Percentiles rank a stretch among this genome's conserved stretches.
phyloP scores from a whole-genome alignment of 1,140 invertebrate species.

The Macrostomum lignano region DNA sequence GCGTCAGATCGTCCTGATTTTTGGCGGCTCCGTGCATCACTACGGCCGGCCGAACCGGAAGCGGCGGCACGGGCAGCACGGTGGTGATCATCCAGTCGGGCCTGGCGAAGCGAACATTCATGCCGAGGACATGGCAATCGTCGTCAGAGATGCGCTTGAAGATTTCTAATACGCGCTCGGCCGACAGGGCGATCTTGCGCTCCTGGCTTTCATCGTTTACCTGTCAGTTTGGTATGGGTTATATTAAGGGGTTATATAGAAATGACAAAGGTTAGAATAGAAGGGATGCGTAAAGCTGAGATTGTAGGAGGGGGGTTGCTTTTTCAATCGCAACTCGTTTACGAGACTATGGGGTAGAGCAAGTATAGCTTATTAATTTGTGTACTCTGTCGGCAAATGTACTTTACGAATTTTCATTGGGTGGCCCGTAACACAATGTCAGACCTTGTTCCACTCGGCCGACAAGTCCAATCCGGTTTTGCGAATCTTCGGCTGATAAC shows the following conservation, averaged over 20 bases:
- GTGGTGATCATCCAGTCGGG: constrained; percentile 99
- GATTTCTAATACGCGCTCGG: constrained; percentile 80
- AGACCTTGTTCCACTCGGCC: constrained; percentile 45
- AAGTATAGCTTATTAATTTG: too few relatives aligned
- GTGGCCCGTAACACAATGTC: too few relatives aligned
- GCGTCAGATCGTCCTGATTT: constrained; percentile 94
- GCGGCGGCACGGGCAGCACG: constrained; percentile 75
- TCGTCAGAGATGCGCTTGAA: constrained; percentile 88
- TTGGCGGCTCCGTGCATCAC: constrained; percentile 94
- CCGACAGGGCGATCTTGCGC: constrained; percentile 45
- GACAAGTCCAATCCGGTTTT: constrained; percentile 60
- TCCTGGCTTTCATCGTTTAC: constrained; percentile 78
- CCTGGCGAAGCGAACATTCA: constrained; percentile 72
- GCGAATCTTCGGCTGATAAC: constrained; percentile 72
- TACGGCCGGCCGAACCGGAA: constrained; percentile 67
- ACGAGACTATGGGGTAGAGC: too few relatives aligned
- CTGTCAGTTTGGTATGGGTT: too few relatives aligned
- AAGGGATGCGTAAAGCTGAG: too few relatives aligned
- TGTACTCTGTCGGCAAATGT: too few relatives aligned
- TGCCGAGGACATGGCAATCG: constrained; percentile 71
- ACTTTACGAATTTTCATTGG: too few relatives aligned
- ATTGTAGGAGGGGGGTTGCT: too few relatives aligned
- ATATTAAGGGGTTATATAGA: too few relatives aligned
- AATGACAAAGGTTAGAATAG: too few relatives aligned
- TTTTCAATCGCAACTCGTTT: too few relatives aligned